A percentile compares a stretch with the other conserved stretches of the same genome.
These are phyloP conservation scores for Python bivittatus DNA, from an alignment of 2,113 vertebrate species.

Conservation along the genomic window DNA sequence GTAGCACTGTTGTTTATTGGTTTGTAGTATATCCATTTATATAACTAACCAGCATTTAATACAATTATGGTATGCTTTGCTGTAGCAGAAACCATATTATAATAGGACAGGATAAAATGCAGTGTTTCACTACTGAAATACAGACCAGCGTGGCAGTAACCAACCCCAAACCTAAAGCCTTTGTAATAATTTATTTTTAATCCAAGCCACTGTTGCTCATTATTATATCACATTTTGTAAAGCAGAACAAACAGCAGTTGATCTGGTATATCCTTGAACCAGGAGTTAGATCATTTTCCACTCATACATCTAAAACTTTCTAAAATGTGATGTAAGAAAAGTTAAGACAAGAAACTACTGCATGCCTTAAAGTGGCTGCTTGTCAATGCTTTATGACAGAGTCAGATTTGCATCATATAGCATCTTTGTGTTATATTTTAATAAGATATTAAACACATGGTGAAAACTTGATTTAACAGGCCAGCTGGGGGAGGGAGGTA, in stretches of 20 bases:
- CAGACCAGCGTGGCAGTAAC: not conserved
- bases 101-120: not conserved
- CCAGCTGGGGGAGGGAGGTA: not conserved
- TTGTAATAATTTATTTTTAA: not conserved
- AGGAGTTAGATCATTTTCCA: not conserved
- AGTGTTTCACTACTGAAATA: not conserved
- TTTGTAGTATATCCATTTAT: not conserved
- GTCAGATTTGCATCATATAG: not conserved
- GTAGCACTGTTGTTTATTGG: not conserved
- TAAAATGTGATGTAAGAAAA: not conserved
- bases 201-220: not conserved
- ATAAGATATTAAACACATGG: not conserved
- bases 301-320: not conserved
- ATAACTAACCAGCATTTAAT: not conserved
- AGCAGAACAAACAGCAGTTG: not conserved
- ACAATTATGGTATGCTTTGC: not conserved
- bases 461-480: not conserved
- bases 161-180: not conserved
- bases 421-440: not conserved
- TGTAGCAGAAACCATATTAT: not conserved
- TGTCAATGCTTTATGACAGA: not conserved
- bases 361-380: not conserved
- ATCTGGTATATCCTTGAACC: not conserved
- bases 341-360: not conserved
- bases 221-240: not conserved